Base-by-base conservation (phyloP, 1,140 invertebrate species). In the Aphaenogaster floridana region DNA sequence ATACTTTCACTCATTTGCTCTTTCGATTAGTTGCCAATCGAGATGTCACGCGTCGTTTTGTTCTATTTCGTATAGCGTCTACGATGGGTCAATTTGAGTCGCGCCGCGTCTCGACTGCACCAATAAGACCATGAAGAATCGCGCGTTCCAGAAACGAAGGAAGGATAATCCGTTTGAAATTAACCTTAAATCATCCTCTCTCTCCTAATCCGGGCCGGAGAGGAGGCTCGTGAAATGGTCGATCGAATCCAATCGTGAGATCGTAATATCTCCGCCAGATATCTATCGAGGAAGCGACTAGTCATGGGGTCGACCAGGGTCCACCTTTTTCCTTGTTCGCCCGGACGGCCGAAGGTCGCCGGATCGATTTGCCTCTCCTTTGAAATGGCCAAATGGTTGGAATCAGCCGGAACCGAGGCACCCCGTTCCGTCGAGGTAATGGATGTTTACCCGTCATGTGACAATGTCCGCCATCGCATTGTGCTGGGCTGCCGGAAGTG, bases 221-320 rank as follows among this genome's bases (percentile, higher is more conserved):
- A 85, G 88, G 83, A 89, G 84, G 69, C 90, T 79, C 86, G 85
- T 91, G 86, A 91, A 91, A 91, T 84, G 90, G 85, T 89, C 90
- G 91, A 91, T 91, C 90, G 90, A 81, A 91, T 85, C 78, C 90
- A 88, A 91, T 91, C 90, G 90, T 76, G 78, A 89, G 90, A 91
- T 91, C 90, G 90, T 91, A 91, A 91, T 91, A 91, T 91, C 90
- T 91, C 81, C 72, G 85, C 81, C 77, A 79, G 90, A 91, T 91
- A 91, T 91, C 85, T 79, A 57, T 74, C 34, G 61, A 81, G 57
- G 78, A 83, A 90, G 87, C 77, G 42, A 81, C 89, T 71, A 88
- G 71, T 90, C 89, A 90, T 21, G 71, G 59, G 28, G 86, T 68
- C 11, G 79, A n/a, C 72, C 57, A 11, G n/a, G 48, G 78, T 66